Conservation (phyloP, 2,797 vertebrate species). For the Poeciliopsis turneri region DNA sequence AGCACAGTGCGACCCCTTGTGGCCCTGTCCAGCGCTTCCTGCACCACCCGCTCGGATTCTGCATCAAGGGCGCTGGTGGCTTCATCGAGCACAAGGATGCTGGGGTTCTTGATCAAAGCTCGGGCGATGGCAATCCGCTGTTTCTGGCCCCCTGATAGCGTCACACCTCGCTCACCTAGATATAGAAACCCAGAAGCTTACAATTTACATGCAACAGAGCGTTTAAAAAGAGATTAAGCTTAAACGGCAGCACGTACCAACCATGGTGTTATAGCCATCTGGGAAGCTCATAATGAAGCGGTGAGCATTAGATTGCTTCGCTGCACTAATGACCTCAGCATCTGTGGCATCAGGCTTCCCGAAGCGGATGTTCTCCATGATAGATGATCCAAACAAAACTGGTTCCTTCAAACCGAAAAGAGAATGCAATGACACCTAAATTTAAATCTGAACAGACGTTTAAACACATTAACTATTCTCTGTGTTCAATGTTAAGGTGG, state of each 20-base stretch:
- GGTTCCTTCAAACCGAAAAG: slow-evolving; percentile 83
- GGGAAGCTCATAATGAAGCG: slow-evolving; percentile 90
- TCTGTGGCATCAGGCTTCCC: slow-evolving; percentile 89
- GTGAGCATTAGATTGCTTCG: slow-evolving; percentile 91
- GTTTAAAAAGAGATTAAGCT: slow-evolving; percentile 3
- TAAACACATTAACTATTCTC: background rate
- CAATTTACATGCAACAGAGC: background rate
- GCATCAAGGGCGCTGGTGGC: slow-evolving; percentile 94
- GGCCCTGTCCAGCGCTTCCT: slow-evolving; percentile 91
- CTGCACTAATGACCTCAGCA: slow-evolving; percentile 85
- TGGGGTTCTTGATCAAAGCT: slow-evolving; percentile 90
- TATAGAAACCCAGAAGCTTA: slow-evolving; percentile 19
- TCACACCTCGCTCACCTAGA: slow-evolving; percentile 89
- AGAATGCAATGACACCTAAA: slow-evolving; percentile 3
- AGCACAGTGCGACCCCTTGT: slow-evolving; percentile 90
- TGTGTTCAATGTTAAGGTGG: background rate
- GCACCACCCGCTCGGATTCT: slow-evolving; percentile 89
- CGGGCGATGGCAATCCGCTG: slow-evolving; percentile 95
- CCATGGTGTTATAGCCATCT: slow-evolving; percentile 88
- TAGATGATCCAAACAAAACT: slow-evolving; percentile 89
- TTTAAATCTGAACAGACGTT: background rate
- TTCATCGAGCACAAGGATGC: slow-evolving; percentile 90
- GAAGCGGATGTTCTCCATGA: slow-evolving; percentile 97
- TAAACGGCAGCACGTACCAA: slow-evolving; percentile 81
- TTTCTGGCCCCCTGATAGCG: slow-evolving; percentile 95